phyloP scores from a whole-genome alignment of 2,113 vertebrate genomes.

The Circaetus gallicus region DNA sequence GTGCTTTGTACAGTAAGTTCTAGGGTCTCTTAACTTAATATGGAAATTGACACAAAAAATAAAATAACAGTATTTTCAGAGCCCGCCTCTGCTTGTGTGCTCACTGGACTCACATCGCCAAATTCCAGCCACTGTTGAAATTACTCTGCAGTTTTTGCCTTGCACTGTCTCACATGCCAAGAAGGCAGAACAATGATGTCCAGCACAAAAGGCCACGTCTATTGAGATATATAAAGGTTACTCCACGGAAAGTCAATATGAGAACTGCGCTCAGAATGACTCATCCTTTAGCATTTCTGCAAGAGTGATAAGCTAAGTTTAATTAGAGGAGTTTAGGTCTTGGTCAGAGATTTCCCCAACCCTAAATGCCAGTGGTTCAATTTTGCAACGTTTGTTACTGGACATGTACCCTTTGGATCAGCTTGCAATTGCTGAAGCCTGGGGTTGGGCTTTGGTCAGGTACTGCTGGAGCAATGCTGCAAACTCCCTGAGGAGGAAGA shows the following conservation, averaged over 20 bases:
- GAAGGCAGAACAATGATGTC: not conserved
- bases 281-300: not conserved
- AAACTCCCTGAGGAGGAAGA: rapidly evolving
- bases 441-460: not conserved
- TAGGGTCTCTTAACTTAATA: constrained; percentile 11
- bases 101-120: not conserved
- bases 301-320: not conserved
- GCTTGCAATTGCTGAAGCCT: not conserved
- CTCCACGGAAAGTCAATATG: not conserved
- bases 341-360: not conserved
- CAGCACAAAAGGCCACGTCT: not conserved
- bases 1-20: not conserved
- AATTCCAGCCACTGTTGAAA: not conserved
- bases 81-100: not conserved
- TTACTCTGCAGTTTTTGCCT: not conserved
- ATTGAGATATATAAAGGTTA: constrained; percentile 3
- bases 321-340: not conserved
- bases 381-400: not conserved
- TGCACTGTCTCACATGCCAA: not conserved
- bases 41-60: constrained; percentile 12
- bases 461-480: not conserved
- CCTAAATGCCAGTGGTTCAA: not conserved
- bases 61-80: constrained; percentile 10
- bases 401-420: not conserved
- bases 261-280: not conserved